phyloP scores from a whole-genome alignment of 2,888 invertebrate species.

The Epirrhoe tristata region DNA sequence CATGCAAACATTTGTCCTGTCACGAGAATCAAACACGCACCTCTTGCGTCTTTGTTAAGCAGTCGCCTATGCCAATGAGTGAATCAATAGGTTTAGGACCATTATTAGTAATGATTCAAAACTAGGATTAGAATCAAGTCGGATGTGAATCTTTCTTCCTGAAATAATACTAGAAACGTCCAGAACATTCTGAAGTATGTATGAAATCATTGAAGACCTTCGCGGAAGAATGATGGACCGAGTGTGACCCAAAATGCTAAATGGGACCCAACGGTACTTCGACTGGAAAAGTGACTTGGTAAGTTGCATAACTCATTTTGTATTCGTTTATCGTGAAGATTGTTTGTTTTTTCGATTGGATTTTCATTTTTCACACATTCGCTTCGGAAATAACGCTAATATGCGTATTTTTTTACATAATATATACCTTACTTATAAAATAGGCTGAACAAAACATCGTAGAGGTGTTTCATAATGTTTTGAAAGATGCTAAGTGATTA shows the following conservation, averaged over 20 bases:
- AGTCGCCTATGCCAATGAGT: too few species aligned
- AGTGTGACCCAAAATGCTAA: slow-evolving; percentile 53
- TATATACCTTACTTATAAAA: background rate
- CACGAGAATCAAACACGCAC: too few species aligned
- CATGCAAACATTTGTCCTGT: too few species aligned
- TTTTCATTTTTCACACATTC: slow-evolving; percentile 29
- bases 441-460: background rate
- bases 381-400: background rate
- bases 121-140: too few species aligned
- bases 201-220: slow-evolving; percentile 7
- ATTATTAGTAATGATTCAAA: too few species aligned
- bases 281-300: slow-evolving; percentile 36
- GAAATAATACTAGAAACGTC: background rate
- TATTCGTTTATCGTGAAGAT: slow-evolving; percentile 14
- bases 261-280: slow-evolving; percentile 50
- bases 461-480: background rate
- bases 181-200: background rate
- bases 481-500: too few species aligned
- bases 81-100: too few species aligned
- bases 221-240: slow-evolving; percentile 40
- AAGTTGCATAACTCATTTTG: slow-evolving; percentile 34
- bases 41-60: too few species aligned
- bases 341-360: slow-evolving; percentile 15
- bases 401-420: background rate
- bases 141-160: too few species aligned